phyloP scores from a whole-genome alignment of 2,888 invertebrate species.

The Coelopa pilipes region DNA sequence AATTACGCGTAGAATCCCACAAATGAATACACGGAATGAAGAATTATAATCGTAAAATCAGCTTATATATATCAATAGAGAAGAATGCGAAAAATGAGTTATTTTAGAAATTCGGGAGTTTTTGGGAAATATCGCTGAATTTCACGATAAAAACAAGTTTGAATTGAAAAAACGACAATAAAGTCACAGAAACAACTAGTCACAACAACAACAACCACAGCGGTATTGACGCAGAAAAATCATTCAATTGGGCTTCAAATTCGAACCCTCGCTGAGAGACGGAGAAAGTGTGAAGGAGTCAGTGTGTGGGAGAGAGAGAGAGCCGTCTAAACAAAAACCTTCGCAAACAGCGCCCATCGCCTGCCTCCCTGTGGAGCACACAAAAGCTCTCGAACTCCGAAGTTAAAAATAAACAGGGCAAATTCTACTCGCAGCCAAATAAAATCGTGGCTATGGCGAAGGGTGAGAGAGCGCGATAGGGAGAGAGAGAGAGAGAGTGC shows the following conservation, averaged over 20 bases:
- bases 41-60: too few relatives aligned
- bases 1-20: too few relatives aligned
- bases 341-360: not conserved
- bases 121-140: too few relatives aligned
- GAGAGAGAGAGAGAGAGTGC: not conserved
- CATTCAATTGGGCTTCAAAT: slow-evolving; percentile 12
- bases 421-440: not conserved
- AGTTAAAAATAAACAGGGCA: not conserved
- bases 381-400: not conserved
- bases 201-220: not conserved
- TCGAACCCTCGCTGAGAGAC: not conserved
- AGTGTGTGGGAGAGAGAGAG: not conserved
- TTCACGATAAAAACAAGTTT: too few relatives aligned
- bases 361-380: too few relatives aligned
- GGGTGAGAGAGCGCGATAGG: not conserved
- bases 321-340: not conserved
- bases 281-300: not conserved
- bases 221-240: not conserved
- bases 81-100: too few relatives aligned
- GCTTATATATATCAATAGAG: too few relatives aligned
- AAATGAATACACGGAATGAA: too few relatives aligned
- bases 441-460: not conserved
- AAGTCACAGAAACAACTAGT: not conserved
- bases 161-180: too few relatives aligned
- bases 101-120: too few relatives aligned